Percentiles rank a stretch among this genome's conserved stretches.
Evolutionary conservation across 2,888 invertebrate species (phyloP).

Genomic region (Eristalis tenax): DNA sequence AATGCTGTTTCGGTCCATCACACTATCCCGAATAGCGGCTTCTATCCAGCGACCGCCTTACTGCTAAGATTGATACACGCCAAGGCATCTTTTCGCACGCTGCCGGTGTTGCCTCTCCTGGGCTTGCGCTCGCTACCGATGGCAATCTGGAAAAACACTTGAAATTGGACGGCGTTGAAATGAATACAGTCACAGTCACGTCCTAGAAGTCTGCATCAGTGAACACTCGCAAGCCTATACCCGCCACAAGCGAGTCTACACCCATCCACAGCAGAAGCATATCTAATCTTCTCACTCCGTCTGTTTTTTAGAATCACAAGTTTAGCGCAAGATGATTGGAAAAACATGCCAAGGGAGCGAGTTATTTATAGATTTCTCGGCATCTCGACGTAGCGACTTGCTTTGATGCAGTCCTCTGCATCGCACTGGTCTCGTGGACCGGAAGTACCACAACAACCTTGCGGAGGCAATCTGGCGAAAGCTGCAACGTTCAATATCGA

Average conservation of each 20-base stretch:
- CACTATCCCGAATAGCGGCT: too few species aligned
- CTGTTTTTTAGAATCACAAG: neutral
- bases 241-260: neutral
- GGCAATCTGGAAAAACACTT: too few species aligned
- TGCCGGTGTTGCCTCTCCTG: too few species aligned
- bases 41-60: too few species aligned
- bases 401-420: neutral
- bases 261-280: neutral
- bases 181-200: too few species aligned
- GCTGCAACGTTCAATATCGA: neutral
- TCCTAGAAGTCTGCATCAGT: too few species aligned
- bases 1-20: too few species aligned
- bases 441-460: neutral
- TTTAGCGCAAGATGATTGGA: neutral
- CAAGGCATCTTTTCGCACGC: too few species aligned
- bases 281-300: neutral
- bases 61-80: too few species aligned
- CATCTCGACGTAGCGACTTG: neutral
- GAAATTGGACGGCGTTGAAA: too few species aligned
- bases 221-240: too few species aligned
- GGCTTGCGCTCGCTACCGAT: too few species aligned
- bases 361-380: neutral
- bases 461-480: neutral
- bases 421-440: neutral
- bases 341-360: neutral